Evolutionary conservation across 2,888 invertebrate species (phyloP), one percentile per base, ranked within the genome.

Genomic region (Thymelicus acteon): DNA sequence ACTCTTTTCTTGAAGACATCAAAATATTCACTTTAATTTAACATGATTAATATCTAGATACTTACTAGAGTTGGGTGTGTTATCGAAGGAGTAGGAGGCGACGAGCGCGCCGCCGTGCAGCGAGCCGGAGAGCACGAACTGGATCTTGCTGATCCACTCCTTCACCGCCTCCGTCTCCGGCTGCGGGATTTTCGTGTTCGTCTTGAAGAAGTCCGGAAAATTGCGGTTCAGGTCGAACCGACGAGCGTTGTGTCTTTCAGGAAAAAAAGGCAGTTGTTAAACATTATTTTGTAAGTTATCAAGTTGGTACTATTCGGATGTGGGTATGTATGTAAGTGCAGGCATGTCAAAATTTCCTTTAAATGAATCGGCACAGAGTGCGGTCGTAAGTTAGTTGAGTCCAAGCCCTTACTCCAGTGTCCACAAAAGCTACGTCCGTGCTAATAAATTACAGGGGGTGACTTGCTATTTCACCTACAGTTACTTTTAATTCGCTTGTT

Each of bases 81-180:
- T 98, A 89, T 99, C 99, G 88, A 97, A 99, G 0, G 99, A 99
- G 89, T 99, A 99, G 82, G 98, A 98, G 60, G 98, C 99, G 13
- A 99, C 99, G 73, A 99, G 93, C 0, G 98, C 98, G 60, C 99
- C 99, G 0, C 99, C 99, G 86, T 99, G 99, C 67, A 99, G 94
- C 77, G 98, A 98, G 60, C 98, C 99, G 0, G 98, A 98, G 47
- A 99, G 93, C 12, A 98, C 98, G 86, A 99, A 99, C 87, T 98
- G 98, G 72, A 97, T 97, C 88, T 97, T 97, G 75, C 97, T 96
- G 73, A 98, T 96, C 99, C 99, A 99, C 81, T 98, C 97, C 85
- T 98, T 98, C 6, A 99, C 97, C 0, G 98, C 98, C 80, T 97
- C 97, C 0, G 98, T 98, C 93, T 99, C 99, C n/a, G 98, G 98